Conservation (phyloP, 1,140 invertebrate species). For the Cotesia chilonis region DNA sequence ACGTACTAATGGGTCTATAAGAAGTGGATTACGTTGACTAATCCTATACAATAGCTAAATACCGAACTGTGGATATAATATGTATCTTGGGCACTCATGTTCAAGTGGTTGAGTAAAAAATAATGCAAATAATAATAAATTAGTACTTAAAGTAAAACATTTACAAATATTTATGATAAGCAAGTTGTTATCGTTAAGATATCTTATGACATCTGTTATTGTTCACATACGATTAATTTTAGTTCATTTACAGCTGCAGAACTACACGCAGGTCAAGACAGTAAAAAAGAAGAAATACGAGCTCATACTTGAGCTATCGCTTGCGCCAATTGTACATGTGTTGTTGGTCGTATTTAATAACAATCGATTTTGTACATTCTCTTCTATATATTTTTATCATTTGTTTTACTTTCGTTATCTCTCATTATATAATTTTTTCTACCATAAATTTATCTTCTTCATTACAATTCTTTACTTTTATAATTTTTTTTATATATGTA, state of each 20-base stretch:
- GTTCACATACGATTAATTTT: slow-evolving; percentile 19
- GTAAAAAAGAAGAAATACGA: neutral
- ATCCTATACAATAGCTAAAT: slow-evolving; percentile 36
- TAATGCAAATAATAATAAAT: neutral
- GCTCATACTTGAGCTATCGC: slow-evolving; percentile 6
- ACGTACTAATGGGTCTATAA: slow-evolving; percentile 52
- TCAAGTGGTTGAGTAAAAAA: neutral
- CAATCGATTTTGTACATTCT: slow-evolving; percentile 25
- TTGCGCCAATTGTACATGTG: slow-evolving; percentile 9
- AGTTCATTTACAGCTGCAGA: neutral
- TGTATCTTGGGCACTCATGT: no score
- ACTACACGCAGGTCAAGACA: neutral
- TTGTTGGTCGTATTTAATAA: slow-evolving; percentile 15
- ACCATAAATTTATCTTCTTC: neutral
- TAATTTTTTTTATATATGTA: no score
- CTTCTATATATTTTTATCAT: slow-evolving; percentile 2
- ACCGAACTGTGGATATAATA: neutral
- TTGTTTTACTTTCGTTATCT: slow-evolving; percentile 1
- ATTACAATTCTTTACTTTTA: neutral
- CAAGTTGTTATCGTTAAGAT: neutral
- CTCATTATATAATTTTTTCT: neutral
- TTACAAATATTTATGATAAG: no score
- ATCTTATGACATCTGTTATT: slow-evolving; percentile 21
- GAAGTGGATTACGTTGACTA: slow-evolving; percentile 48
- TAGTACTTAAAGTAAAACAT: no score